Conservation (phyloP, 2,113 vertebrate species). For the Centropristis striata region DNA sequence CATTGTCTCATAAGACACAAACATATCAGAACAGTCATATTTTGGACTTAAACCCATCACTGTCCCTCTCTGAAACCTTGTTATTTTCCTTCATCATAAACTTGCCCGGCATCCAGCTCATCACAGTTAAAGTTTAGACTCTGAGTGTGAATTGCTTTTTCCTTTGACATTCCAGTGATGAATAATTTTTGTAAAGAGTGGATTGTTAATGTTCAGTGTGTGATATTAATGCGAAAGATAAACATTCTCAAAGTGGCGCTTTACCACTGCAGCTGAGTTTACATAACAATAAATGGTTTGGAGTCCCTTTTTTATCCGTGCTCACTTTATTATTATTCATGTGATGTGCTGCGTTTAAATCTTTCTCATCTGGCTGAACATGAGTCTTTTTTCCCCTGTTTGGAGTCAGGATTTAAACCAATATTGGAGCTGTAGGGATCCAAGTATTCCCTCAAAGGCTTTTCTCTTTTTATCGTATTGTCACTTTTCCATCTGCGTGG, state of each 20-base stretch:
- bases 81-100: constrained; percentile 1
- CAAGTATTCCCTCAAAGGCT: constrained; percentile 69
- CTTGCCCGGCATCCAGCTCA: constrained; percentile 6
- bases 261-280: constrained; percentile 66
- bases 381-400: constrained; percentile 69
- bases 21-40: not conserved
- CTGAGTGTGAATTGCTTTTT: constrained; percentile 1
- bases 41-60: not conserved
- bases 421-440: constrained; percentile 79
- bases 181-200: constrained; percentile 44
- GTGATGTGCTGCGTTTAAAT: constrained; percentile 74
- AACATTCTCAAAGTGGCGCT: constrained; percentile 69
- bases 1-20: not conserved
- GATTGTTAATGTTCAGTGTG: constrained; percentile 71
- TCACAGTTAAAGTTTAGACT: constrained; percentile 23
- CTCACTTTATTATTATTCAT: constrained; percentile 86
- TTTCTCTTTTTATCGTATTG: constrained; percentile 79
- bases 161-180: constrained; percentile 37
- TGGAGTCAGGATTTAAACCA: constrained; percentile 83
- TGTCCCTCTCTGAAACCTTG: too few species aligned
- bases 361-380: constrained; percentile 78
- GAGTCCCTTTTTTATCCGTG: constrained; percentile 65
- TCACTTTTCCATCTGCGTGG: constrained; percentile 79
- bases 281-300: constrained; percentile 81
- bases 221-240: constrained; percentile 76